A percentile compares a stretch with the other conserved stretches of the same genome.
Conservation (phyloP, 2,113 vertebrate genomes). For the Chascanopsetta lugubris region DNA sequence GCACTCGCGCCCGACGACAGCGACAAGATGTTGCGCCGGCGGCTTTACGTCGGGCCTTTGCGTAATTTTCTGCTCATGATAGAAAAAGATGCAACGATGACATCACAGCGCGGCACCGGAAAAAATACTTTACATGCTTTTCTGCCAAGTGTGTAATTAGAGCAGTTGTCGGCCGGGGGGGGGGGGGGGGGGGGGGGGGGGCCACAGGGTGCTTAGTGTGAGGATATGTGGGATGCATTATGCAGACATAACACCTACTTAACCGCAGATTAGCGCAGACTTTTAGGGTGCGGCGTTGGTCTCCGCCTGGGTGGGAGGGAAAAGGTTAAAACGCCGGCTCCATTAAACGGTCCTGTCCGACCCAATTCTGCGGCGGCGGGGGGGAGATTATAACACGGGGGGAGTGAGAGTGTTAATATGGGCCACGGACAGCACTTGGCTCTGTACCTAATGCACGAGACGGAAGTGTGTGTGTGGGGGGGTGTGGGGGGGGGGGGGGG, state of each 20-base stretch:
- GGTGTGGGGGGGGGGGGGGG: too few species aligned
- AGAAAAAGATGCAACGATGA: slow-evolving; percentile 29
- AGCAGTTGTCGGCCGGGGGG: slow-evolving; percentile 20
- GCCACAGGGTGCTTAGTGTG: slow-evolving; percentile 40
- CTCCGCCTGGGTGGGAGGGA: slow-evolving; percentile 37
- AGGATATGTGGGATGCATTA: slow-evolving; percentile 49
- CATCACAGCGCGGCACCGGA: neutral
- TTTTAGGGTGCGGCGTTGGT: slow-evolving; percentile 49
- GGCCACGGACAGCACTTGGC: slow-evolving; percentile 52
- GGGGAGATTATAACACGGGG: slow-evolving; percentile 71
- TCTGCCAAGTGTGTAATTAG: slow-evolving; percentile 26
- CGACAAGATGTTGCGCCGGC: slow-evolving; percentile 33
- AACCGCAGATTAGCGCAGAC: slow-evolving; percentile 63
- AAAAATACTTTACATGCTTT: slow-evolving; percentile 1
- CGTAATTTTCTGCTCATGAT: slow-evolving; percentile 55
- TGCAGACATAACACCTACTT: slow-evolving; percentile 47
- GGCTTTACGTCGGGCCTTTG: slow-evolving; percentile 41
- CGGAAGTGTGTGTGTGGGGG: too few species aligned
- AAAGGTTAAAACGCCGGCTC: slow-evolving; percentile 62
- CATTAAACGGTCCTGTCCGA: slow-evolving; percentile 64
- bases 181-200: too few species aligned
- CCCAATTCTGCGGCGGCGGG: slow-evolving; percentile 62
- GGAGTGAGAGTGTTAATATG: slow-evolving; percentile 76
- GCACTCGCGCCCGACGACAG: slow-evolving; percentile 26
- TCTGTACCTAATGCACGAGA: slow-evolving; percentile 50